Base-by-base conservation (phyloP, 2,888 invertebrate genomes). In the Callinectes sapidus region DNA sequence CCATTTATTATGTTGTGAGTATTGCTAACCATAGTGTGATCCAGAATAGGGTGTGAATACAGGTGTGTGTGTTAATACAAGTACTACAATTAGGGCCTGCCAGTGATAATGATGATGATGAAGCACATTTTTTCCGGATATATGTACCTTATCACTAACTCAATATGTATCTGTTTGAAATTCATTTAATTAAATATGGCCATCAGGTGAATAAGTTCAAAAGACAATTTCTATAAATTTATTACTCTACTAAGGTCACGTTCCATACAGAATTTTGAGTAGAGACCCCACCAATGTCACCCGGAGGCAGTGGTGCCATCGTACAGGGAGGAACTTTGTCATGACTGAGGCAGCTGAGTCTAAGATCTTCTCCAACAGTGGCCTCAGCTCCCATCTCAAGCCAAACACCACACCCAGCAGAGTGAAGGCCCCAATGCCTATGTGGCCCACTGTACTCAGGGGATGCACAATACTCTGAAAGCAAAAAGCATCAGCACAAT, bases 381-480 rank as follows among this genome's bases (percentile, higher is more conserved):
- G 39, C 55, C 54, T 85, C 8, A 93, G 35, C 77, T 93, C 93
- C 91, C 89, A 91, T 23, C 93, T 91, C 86, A 93, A 42, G 28
- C 48, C 86, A 55, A 91, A 93, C 8, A 87, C 77, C 32, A 93
- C 91, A 35, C 35, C 77, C 10, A 87, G 14, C 10, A 91, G 87
- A 87, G 89, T 77, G 16, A 77, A 28, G 18, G 42, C 71, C 35
- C 93, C 93, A 86, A 93, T 42, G 42, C 32, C 35, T 28, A 91
- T 87, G 42, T 93, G 93, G 48, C 85, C 23, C 54, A 89, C 85
- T 48, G 66, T 61, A 48, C 77, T 90, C 35, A 77, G 66, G 42
- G 89, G 90, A 42, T 91, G 91, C 5, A 93, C 55, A 61, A 66
- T n/a, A 87, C n/a, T 32, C 93, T 93, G 93, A 39, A 91, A 90